Evolutionary conservation across 2,888 invertebrate species (phyloP), one percentile per base, ranked within the genome.

Genomic region (Thera britannica): DNA sequence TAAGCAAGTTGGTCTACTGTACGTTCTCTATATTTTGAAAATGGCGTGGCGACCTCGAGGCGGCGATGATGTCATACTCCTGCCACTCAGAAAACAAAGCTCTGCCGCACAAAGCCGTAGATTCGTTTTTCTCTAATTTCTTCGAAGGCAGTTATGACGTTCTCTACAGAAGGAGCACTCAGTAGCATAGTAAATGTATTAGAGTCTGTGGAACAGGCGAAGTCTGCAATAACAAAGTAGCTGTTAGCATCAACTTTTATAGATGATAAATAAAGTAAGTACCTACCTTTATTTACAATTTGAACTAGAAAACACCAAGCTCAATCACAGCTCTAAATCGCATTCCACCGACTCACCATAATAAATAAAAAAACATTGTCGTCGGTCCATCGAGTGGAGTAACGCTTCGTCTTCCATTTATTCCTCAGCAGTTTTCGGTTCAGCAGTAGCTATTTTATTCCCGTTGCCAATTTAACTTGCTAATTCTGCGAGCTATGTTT

Each of bases 1-100:
- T 36, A 44, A 46, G 46, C 46, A 23, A 58, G 64, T 61, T 60
- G 11, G 9, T 8, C 41, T 62, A 63, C 64, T 65, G 65, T 52
- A 62, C 3, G 2, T 58, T 56, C 36, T 65, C 2, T 56, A 23
- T 41, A 66, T 59, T 41, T 67, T 65, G 65, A 52, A 67, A 61
- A 34, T 61, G 57, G 66, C 54, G 57, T 65, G 63, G 77, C 77
- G 78, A 73, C 81, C 81, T 79, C 83, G 79, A 68, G 74, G 73
- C 77, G 74, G 61, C 67, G 80, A 81, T 85, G 85, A 85, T 86
- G 86, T 86, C 86, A 86, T 86, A 78, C 76, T 58, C 67, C 60
- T 54, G 3, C 60, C 41, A 70, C 73, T 72, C 72, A 67, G 61
- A 71, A 81, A 80, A 80, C 77, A 74, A 78, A 79, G 72, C 78